Evolutionary conservation across 2,113 vertebrate genomes (phyloP).

Genomic region (Elephantulus edwardii): DNA sequence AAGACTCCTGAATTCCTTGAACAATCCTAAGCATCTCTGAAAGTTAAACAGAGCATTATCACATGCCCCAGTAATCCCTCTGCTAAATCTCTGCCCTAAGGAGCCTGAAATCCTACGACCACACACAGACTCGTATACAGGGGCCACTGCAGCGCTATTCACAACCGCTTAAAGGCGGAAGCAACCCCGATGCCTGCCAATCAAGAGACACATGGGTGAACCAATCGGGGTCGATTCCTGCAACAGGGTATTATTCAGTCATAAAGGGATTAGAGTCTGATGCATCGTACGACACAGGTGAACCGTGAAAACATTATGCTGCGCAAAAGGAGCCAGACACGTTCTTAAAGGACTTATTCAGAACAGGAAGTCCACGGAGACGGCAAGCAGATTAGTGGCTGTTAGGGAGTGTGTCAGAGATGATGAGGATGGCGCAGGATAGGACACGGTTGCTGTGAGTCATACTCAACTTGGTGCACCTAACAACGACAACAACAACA

Average conservation of each 20-base stretch:
- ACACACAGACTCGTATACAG: background rate
- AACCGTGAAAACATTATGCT: background rate
- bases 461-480: no score
- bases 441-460: no score
- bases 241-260: rapidly evolving
- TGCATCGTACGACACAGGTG: no score
- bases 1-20: background rate
- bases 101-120: background rate
- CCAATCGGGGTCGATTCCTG: rapidly evolving
- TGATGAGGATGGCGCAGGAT: no score
- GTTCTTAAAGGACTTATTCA: background rate
- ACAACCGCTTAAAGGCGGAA: background rate
- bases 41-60: background rate
- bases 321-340: background rate
- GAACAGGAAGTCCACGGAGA: background rate
- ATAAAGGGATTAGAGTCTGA: background rate
- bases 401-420: background rate
- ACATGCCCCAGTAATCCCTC: background rate
- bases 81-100: background rate
- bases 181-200: rapidly evolving
- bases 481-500: no score
- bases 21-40: no score
- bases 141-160: rapidly evolving
- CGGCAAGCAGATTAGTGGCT: background rate
- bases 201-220: rapidly evolving